These are phyloP conservation scores for Hyperoodon ampullatus DNA, from an alignment of 2,113 vertebrate genomes.

Conservation along the genomic window DNA sequence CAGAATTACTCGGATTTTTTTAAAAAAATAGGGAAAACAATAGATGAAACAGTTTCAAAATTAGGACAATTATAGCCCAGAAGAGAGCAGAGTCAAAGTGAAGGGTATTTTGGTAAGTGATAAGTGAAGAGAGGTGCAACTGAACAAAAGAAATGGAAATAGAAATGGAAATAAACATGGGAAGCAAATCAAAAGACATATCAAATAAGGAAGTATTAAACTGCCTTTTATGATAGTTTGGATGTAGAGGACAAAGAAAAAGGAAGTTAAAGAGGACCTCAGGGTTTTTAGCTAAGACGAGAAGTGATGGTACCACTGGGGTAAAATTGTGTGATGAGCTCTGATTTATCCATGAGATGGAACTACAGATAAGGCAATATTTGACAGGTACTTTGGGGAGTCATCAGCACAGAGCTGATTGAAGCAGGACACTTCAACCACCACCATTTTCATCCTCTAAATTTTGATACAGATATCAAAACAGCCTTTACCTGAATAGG, in stretches of 20 bases:
- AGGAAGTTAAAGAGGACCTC: not conserved
- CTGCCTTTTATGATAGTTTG: not conserved
- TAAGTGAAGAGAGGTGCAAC: not conserved
- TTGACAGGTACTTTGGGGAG: not conserved
- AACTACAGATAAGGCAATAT: not conserved
- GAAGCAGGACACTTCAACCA: not conserved
- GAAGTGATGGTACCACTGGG: not conserved
- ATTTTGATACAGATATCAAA: conserved; percentile 6
- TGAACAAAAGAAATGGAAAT: conserved; percentile 13
- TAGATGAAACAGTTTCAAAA: not conserved
- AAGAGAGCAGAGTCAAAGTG: not conserved
- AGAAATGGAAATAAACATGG: not conserved
- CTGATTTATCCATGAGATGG: not conserved
- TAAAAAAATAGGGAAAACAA: not conserved
- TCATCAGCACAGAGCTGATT: not conserved
- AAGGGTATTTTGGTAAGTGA: not conserved
- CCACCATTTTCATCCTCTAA: not conserved
- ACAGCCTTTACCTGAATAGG: not conserved
- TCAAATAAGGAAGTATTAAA: not conserved
- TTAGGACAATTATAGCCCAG: not conserved
- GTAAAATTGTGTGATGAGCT: not conserved
- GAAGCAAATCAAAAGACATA: not conserved
- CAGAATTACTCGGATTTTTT: not conserved
- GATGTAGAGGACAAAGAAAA: not conserved
- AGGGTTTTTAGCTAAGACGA: not conserved